Evolutionary conservation across 2,888 invertebrate genomes (phyloP).

Genomic region (Aspidiotus destructor): DNA sequence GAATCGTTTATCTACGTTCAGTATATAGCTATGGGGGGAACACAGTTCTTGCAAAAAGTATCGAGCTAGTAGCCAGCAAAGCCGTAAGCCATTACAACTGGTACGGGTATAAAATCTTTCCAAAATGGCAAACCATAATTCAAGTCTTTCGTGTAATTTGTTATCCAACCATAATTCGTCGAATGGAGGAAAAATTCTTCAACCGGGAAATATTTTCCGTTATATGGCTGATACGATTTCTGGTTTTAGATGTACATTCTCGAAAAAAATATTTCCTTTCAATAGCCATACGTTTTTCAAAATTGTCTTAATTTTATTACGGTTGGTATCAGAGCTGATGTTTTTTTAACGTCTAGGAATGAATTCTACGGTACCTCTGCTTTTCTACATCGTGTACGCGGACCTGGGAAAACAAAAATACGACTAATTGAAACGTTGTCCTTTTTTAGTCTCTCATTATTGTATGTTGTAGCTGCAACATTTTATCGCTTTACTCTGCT

Average conservation of each 20-base stretch:
- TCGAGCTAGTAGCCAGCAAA: slow-evolving; percentile 22
- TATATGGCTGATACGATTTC: not conserved
- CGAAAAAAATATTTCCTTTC: not conserved
- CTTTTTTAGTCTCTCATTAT: no score
- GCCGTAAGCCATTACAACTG: slow-evolving; percentile 30
- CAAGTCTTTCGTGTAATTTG: slow-evolving; percentile 26
- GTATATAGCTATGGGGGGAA: not conserved
- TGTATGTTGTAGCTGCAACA: no score
- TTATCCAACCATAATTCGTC: slow-evolving; percentile 22
- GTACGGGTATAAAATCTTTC: slow-evolving; percentile 27
- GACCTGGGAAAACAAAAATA: no score
- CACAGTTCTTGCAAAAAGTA: no score
- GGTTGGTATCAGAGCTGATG: no score
- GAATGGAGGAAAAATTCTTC: slow-evolving; percentile 16
- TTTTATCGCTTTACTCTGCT: no score
- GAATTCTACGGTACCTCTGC: no score
- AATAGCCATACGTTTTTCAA: not conserved
- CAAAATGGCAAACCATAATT: slow-evolving; percentile 28
- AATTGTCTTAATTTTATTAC: no score
- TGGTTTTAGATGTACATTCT: slow-evolving; percentile 12
- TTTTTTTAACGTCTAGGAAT: no score
- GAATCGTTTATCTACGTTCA: slow-evolving; percentile 16
- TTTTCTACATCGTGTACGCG: no score
- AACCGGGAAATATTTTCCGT: slow-evolving; percentile 16
- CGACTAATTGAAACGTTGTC: no score